Evolutionary conservation across 2,888 invertebrate species (phyloP).

Genomic region (Hermaeophaga mercurialis): DNA sequence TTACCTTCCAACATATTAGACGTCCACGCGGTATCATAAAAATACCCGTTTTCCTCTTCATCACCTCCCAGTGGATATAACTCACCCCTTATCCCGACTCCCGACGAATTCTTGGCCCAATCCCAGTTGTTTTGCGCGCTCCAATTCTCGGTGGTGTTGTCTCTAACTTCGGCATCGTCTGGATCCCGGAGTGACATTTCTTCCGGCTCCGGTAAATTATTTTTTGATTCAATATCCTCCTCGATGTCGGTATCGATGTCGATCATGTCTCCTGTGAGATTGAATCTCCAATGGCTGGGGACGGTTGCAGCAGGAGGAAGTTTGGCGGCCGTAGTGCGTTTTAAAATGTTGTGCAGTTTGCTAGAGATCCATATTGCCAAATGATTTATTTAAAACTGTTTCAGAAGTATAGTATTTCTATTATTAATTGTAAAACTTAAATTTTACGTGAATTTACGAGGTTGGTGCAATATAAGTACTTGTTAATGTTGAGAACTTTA

Average conservation of each 20-base stretch:
- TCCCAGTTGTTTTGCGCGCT: slow-evolving; percentile 11
- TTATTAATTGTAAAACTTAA: neutral
- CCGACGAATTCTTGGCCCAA: neutral
- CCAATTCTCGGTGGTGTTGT: slow-evolving; percentile 13
- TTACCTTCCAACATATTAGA: slow-evolving; percentile 43
- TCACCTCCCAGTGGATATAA: slow-evolving; percentile 34
- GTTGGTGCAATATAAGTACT: too few relatives aligned
- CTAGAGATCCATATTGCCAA: slow-evolving; percentile 8
- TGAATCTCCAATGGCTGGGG: slow-evolving; percentile 49
- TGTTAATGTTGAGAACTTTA: too few relatives aligned
- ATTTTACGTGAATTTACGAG: too few relatives aligned
- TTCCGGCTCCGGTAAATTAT: slow-evolving; percentile 27
- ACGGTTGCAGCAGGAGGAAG: neutral
- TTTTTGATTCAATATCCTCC: slow-evolving; percentile 26
- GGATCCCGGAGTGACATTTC: slow-evolving; percentile 26
- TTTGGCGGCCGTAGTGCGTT: slow-evolving; percentile 1
- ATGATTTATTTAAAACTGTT: neutral
- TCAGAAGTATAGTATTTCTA: neutral
- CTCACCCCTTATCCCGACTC: slow-evolving; percentile 15
- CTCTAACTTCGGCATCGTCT: slow-evolving; percentile 21
- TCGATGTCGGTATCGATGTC: slow-evolving; percentile 42
- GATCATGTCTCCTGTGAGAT: slow-evolving; percentile 60
- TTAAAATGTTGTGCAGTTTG: slow-evolving; percentile 15
- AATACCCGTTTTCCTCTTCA: slow-evolving; percentile 57
- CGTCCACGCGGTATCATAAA: slow-evolving; percentile 58